Base-by-base conservation (phyloP, 2,113 vertebrate genomes). In the Anarhynchus alexandrinus region DNA sequence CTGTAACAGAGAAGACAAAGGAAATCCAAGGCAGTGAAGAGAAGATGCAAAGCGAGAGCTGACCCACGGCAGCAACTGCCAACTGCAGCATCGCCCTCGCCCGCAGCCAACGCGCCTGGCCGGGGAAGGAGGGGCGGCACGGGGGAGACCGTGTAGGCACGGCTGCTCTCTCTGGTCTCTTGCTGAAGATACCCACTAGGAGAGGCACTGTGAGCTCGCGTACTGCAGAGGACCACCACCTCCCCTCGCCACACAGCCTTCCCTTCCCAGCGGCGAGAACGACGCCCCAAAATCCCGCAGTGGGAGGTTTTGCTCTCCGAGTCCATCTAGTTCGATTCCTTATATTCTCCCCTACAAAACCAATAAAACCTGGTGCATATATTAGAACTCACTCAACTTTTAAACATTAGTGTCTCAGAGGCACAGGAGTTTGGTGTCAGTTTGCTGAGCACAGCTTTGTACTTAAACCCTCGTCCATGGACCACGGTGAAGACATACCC, bases 71-170 rank as follows among this genome's bases (percentile, higher is more conserved):
- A 18, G 6, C 1, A 15, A 36, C 0, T 6, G 36, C 66, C 58
- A 42, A 19, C 15, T 6, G 45, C 32, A 38, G 27, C 58, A 13
- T 3, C 52, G 12, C 10, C 1, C 38, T 18, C 5, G 19, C 22
- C 15, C 7, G 6, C 40, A 62, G 84, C 19, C 20, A 18, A 54
- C 20, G 52, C 18, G 1, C 34, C n/a, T 10, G 20, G 34, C n/a
- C 59, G 29, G 52, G 65, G 34, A 32, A 12, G 1, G 5, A 21
- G 27, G 27, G 34, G 26, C 51, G 15, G 51, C 34, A 9, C 16
- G 1, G 21, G 2, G 34, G 14, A 6, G 34, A 18, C 7, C 4
- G 2, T 0, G 8, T 4, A 15, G 1, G 11, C 5, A 4, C 2
- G 38, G 10, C 51, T 8, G 51, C 51, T 40, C 51, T n/a, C 66